Base-by-base conservation (phyloP, 2,113 vertebrate genomes). In the Tragulus kanchil region DNA sequence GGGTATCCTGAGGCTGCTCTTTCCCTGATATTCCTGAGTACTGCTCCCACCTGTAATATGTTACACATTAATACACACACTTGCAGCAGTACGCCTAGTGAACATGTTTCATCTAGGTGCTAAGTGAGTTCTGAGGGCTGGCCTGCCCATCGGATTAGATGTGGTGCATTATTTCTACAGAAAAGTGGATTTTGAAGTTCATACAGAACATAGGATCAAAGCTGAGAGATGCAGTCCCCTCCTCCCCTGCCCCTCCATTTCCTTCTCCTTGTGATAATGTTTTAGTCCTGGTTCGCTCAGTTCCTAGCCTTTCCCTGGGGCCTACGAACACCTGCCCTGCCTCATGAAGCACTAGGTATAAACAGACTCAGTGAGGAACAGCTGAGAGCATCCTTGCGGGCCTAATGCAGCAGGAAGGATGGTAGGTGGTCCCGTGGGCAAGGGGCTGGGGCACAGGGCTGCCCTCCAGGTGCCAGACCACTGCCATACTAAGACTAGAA, bases 231-330 rank as follows among this genome's bases (percentile, higher is more conserved):
- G 0, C 5, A 8, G 31, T n/a, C 15, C 26, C 14, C n/a, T n/a
- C 11, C 5, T 25, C 69, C 19, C 6, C 10, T 73, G 36, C 69
- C 12, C 13, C 62, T 14, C 3, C 3, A 6, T 73, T 73, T 12
- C 17, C 7, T 23, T 10, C 6, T 77, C 4, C 19, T 7, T 1
- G 0, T 12, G 1, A n/a, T 0, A 67, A 19, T 4, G 8, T 23
- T 36, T 65, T 31, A 36, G 5, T 52, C 16, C 6, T 2, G 16
- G 26, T 17, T 77, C n/a, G 21, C 56, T 28, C 65, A 62, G 19
- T 26, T 50, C 28, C 17, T 19, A 50, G 28, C 65, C n/a, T n/a
- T n/a, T n/a, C n/a, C n/a, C n/a, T n/a, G n/a, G n/a, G n/a, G n/a
- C 15, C 13, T 1, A 5, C 0, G n/a, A 25, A 14, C 11, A 8